phyloP scores from a whole-genome alignment of 2,888 invertebrate species.

The Eupithecia dodoneata region DNA sequence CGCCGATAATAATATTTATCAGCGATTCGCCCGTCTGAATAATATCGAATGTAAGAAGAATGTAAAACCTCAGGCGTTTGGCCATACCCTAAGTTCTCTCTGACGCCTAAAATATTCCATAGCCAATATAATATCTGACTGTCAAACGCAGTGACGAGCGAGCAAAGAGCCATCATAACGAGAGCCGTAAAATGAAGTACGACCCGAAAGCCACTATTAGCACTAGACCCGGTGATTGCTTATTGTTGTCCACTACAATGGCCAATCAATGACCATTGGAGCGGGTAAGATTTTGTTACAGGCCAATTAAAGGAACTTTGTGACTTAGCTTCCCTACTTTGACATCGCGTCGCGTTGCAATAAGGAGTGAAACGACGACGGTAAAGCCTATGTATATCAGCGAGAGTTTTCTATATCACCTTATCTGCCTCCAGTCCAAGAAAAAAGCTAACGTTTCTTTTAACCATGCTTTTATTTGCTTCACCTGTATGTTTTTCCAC shows the following conservation, averaged over 20 bases:
- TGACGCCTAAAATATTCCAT: slow-evolving; percentile 21
- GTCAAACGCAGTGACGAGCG: slow-evolving; percentile 42
- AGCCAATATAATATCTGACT: slow-evolving; percentile 24
- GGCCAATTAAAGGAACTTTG: slow-evolving; percentile 44
- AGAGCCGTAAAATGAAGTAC: slow-evolving; percentile 60
- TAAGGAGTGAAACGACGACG: background rate
- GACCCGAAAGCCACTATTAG: slow-evolving; percentile 57
- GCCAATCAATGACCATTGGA: slow-evolving; percentile 70
- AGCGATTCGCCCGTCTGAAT: too few relatives aligned
- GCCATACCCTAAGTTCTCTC: background rate
- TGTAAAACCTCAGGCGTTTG: background rate
- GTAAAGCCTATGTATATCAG: too few relatives aligned
- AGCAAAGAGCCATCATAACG: slow-evolving; percentile 52
- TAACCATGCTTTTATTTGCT: too few relatives aligned
- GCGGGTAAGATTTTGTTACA: slow-evolving; percentile 56
- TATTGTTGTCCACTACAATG: slow-evolving; percentile 73
- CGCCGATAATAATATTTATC: background rate
- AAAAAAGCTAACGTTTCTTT: too few relatives aligned
- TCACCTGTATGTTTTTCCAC: too few relatives aligned
- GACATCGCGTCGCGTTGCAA: background rate
- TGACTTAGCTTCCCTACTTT: background rate
- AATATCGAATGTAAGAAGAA: background rate
- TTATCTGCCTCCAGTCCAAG: background rate
- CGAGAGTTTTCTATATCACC: background rate
- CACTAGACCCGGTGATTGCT: slow-evolving; percentile 69